Conservation (phyloP, 2,888 invertebrate genomes). For the Altica lythri region DNA sequence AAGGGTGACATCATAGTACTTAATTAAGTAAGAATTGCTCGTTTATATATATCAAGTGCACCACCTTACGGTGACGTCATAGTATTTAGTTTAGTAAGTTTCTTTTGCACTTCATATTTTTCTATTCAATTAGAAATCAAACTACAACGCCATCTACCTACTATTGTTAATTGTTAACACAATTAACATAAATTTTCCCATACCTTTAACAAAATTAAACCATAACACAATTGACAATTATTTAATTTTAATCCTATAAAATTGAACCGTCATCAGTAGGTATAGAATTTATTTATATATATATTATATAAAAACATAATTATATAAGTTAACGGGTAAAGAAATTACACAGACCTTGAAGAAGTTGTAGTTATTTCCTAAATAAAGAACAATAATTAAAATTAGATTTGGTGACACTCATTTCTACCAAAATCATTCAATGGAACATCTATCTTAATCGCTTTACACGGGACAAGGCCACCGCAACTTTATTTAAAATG, state of each 20-base stretch:
- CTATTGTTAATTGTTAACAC: too few relatives aligned
- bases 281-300: too few relatives aligned
- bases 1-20: too few relatives aligned
- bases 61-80: too few relatives aligned
- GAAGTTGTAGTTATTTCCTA: slow-evolving; percentile 25
- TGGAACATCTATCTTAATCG: slow-evolving; percentile 27
- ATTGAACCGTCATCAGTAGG: slow-evolving; percentile 7
- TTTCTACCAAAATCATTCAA: slow-evolving; percentile 25
- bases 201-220: background rate
- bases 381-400: slow-evolving; percentile 34
- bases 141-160: too few relatives aligned
- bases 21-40: too few relatives aligned
- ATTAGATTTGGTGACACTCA: slow-evolving; percentile 38
- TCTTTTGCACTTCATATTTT: too few relatives aligned
- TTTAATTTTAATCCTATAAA: background rate
- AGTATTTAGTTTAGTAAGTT: too few relatives aligned
- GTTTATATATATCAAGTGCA: too few relatives aligned
- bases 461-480: slow-evolving; percentile 10
- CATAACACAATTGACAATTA: slow-evolving; percentile 1
- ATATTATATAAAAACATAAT: slow-evolving; percentile 4
- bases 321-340: slow-evolving; percentile 15
- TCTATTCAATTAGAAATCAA: too few relatives aligned
- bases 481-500: slow-evolving; percentile 16
- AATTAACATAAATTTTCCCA: too few relatives aligned
- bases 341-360: slow-evolving; percentile 28